Evolutionary conservation across 1,140 invertebrate genomes (phyloP).

Genomic region (Solen grandis): DNA sequence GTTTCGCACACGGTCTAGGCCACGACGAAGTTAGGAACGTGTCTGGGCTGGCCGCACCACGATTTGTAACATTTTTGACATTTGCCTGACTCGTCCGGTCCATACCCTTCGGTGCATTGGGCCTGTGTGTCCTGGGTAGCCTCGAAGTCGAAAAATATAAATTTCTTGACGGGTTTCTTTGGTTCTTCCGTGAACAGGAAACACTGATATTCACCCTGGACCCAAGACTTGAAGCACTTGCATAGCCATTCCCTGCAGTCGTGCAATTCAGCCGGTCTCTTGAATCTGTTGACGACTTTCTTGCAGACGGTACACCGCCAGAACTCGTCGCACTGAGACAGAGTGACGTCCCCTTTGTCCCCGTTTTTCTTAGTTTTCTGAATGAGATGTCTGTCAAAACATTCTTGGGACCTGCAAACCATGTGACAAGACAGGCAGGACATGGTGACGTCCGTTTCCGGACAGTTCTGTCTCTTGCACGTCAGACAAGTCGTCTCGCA

Average conservation of each 20-base stretch:
- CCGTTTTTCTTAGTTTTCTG: neutral
- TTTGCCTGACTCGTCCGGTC: neutral
- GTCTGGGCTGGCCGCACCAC: neutral
- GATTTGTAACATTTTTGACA: neutral
- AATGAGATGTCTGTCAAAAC: neutral
- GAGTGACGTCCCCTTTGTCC: neutral
- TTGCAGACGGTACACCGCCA: slow-evolving; percentile 13
- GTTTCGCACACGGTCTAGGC: neutral
- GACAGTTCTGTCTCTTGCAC: too few species aligned
- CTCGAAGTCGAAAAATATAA: neutral
- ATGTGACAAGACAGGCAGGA: neutral
- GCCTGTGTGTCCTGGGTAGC: neutral
- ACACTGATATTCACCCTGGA: neutral
- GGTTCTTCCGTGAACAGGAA: neutral
- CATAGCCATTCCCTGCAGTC: neutral
- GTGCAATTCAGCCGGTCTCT: neutral
- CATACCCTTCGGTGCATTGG: neutral
- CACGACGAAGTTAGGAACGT: neutral
- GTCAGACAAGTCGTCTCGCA: too few species aligned
- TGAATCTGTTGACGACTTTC: slow-evolving; percentile 9
- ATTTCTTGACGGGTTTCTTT: neutral
- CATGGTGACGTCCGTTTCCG: neutral
- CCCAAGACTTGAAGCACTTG: neutral
- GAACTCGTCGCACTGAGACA: neutral
- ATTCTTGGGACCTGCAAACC: slow-evolving; percentile 2